Base-by-base conservation (phyloP, 2,113 vertebrate species). In the Amphiprion ocellaris region DNA sequence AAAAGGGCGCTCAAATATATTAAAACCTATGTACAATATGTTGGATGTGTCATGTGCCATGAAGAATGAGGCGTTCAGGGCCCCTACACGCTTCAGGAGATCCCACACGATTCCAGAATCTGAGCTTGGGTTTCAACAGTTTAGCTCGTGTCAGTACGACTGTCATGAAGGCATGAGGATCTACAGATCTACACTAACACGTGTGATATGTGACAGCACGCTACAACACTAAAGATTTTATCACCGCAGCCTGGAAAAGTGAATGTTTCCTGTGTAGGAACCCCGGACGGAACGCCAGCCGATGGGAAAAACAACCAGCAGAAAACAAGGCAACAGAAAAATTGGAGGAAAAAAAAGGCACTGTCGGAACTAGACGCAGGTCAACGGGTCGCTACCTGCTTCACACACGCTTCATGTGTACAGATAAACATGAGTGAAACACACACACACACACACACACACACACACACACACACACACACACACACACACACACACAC, bases 301-400 rank as follows among this genome's bases (percentile, higher is more conserved):
- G 60, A 76, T 81, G 81, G 74, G 30, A 81, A 84, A 84, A 86
- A 78, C 59, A 79, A 87, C 69, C 70, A 75, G 83, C 74, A 69
- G 66, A 87, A 89, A 80, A 81, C 60, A 92, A 90, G 84, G 85
- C 90, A 93, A 92, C 88, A 76, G 77, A 93, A 88, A 90, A 82
- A 63, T 16, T 65, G 47, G 30, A 68, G 28, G 37, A 69, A 80
- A 60, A 91, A 95, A 97, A 96, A 98, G 97, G 97, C 97, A 98
- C 97, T 97, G 97, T 95, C 91, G 95, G 96, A 96, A 95, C 95
- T 93, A 91, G 86, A 95, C 94, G 79, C 77, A 62, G 83, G 74
- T 75, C 49, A 49, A 59, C 46, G 44, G 78, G 44, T 30, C 50
- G 19, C 58, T 11, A 58, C 74, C 77, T 3, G 46, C 77, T 53